Evolutionary conservation across 2,888 invertebrate species (phyloP).

Genomic region (Branchinecta sandiegonensis): DNA sequence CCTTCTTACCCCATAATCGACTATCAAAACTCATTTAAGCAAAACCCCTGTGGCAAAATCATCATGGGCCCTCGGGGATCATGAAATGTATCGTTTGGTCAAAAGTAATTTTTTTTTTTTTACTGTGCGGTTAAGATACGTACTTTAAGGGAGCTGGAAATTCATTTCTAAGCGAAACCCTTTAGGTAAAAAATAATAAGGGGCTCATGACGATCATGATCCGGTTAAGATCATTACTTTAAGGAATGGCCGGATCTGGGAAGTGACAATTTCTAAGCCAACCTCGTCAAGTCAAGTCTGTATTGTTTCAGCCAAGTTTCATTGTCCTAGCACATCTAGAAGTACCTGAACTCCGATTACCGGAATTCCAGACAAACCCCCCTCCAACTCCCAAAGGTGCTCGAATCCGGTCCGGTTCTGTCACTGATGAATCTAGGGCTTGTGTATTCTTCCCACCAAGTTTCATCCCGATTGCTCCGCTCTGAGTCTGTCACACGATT

Average conservation of each 20-base stretch:
- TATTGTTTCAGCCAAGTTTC: not conserved
- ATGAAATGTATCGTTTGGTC: too few relatives aligned
- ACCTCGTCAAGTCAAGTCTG: not conserved
- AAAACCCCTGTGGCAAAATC: too few relatives aligned
- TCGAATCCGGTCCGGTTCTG: not conserved
- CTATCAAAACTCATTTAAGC: too few relatives aligned
- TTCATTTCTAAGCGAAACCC: too few relatives aligned
- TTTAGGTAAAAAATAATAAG: too few relatives aligned
- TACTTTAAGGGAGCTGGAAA: too few relatives aligned
- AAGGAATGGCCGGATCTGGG: not conserved
- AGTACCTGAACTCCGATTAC: not conserved
- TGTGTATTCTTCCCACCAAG: slow-evolving; percentile 4
- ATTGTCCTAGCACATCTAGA: not conserved
- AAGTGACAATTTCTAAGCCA: not conserved
- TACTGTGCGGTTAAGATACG: too few relatives aligned
- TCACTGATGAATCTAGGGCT: not conserved
- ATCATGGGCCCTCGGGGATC: too few relatives aligned
- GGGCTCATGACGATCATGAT: too few relatives aligned
- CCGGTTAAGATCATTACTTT: not conserved
- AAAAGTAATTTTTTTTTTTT: too few relatives aligned
- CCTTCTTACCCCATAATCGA: too few relatives aligned
- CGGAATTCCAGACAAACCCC: not conserved
- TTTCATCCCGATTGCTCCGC: not conserved
- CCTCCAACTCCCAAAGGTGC: not conserved
- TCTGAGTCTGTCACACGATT: not conserved